Evolutionary conservation across 2,797 vertebrate genomes (phyloP), one percentile per base, ranked within the genome.

Genomic region (Bothrops alternatus): DNA sequence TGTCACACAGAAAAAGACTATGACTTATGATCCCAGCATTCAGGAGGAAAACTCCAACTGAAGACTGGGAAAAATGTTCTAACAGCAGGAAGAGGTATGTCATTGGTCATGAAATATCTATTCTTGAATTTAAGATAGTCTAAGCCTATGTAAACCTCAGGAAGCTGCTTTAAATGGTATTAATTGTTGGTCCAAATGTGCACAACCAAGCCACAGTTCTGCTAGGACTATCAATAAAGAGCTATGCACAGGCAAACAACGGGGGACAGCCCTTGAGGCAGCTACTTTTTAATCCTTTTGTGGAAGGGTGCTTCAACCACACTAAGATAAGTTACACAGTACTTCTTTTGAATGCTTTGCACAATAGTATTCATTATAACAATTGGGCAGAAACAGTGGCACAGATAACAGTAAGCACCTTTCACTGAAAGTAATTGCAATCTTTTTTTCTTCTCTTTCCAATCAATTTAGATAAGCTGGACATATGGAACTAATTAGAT

Each of bases 1-100:
- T 94, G 60, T 73, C 91, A 91, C 61, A 86, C 88, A 86, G 63
- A 61, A 95, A 85, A 78, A 23, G 73, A 25, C 8, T 25, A 82
- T 47, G 37, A 82, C 37, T 82, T 82, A 82, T 47, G 73, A 82
- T 23, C 37, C 73, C 73, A 82, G 73, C 23, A 25, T 82, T 20
- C 20, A 25, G 73, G 37, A 82, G 37, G 73, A 82, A 82, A 47
- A 82, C 47, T 82, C 3, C 3, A 82, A 47, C 20, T 5, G 37
- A 47, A 82, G 37, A 47, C 1, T 82, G 73, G 73, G 3, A 8
- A 1, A 82, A 2, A 82, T 47, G 37, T 82, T 20, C 10, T 47
- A 82, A 82, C 25, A 82, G 8, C 73, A 25, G 23, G 37, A 78
- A 1, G 42, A 82, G 73, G 13, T 0, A 20, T 37, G 14, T 73